These are phyloP conservation scores for Clytia hemisphaerica DNA, from an alignment of 30 jellyfish, hydroid and myxozoan genomes.

Conservation along the genomic window DNA sequence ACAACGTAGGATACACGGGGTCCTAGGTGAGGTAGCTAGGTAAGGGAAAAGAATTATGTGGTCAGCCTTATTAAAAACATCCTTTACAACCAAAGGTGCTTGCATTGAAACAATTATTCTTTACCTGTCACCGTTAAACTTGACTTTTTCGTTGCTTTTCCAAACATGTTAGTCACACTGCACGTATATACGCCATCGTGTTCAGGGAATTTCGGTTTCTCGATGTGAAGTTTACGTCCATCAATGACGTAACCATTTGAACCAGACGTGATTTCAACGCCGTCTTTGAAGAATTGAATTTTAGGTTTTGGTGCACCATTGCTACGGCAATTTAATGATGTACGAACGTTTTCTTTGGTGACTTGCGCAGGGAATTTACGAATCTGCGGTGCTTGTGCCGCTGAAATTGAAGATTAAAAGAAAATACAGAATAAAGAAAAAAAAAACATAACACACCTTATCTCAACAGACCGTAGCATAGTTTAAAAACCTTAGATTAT, in stretches of 20 bases:
- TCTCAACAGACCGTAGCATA: too few species aligned
- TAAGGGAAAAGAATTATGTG: too few species aligned
- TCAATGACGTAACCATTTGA: background rate
- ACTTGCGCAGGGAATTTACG: slow-evolving; percentile 6
- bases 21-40: too few species aligned
- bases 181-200: slow-evolving; percentile 53
- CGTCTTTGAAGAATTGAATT: slow-evolving; percentile 19
- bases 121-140: slow-evolving; percentile 47
- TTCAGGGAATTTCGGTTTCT: slow-evolving; percentile 45
- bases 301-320: slow-evolving; percentile 29
- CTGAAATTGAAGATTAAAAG: too few species aligned
- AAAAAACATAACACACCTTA: too few species aligned
- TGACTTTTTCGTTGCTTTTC: slow-evolving; percentile 46
- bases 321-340: slow-evolving; percentile 2
- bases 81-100: too few species aligned
- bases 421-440: too few species aligned
- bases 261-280: slow-evolving; percentile 3
- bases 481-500: too few species aligned
- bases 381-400: slow-evolving; percentile 18
- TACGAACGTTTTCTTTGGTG: background rate
- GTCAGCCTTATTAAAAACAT: too few species aligned
- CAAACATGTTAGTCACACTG: slow-evolving; percentile 47
- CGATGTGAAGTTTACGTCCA: slow-evolving; percentile 31
- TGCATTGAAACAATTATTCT: background rate
- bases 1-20: too few species aligned